Percentiles rank a stretch among this genome's conserved stretches.
Conservation (phyloP, 2,888 invertebrate species). For the Trachelus stipa region DNA sequence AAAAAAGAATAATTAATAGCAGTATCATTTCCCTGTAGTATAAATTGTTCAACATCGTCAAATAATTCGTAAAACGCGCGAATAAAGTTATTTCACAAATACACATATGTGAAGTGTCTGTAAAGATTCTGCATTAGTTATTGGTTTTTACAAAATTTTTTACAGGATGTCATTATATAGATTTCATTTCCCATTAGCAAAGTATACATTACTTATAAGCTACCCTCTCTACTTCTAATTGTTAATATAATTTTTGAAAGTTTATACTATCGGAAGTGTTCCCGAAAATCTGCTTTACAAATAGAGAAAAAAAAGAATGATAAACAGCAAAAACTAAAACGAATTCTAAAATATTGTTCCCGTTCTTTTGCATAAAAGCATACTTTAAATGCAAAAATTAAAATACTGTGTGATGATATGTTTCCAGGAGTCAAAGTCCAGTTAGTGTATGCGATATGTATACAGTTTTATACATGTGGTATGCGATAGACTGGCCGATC, state of each 20-base stretch:
- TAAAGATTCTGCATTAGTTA: background rate
- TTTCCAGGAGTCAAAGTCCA: constrained; percentile 56
- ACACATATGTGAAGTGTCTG: background rate
- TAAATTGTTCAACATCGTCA: background rate
- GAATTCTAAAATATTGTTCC: constrained; percentile 14
- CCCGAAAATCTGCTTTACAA: background rate
- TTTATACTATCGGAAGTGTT: background rate
- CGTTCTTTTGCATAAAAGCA: constrained; percentile 12
- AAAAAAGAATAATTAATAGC: background rate
- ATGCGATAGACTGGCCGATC: constrained; percentile 50
- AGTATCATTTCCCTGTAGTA: too few relatives aligned
- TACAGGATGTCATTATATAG: background rate
- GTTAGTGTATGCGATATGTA: constrained; percentile 55
- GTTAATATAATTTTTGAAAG: background rate
- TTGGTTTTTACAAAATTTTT: background rate
- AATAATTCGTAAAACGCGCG: background rate
- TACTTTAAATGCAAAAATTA: constrained; percentile 17
- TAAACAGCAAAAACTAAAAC: constrained; percentile 26
- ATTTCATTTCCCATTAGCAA: background rate
- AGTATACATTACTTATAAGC: background rate
- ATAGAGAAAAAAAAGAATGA: constrained; percentile 12
- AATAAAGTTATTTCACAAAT: background rate
- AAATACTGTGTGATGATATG: constrained; percentile 48
- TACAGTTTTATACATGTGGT: constrained; percentile 50
- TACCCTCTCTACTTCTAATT: background rate